phyloP scores from a whole-genome alignment of 92 coral and sea anemone species.

The Porites evermanni region DNA sequence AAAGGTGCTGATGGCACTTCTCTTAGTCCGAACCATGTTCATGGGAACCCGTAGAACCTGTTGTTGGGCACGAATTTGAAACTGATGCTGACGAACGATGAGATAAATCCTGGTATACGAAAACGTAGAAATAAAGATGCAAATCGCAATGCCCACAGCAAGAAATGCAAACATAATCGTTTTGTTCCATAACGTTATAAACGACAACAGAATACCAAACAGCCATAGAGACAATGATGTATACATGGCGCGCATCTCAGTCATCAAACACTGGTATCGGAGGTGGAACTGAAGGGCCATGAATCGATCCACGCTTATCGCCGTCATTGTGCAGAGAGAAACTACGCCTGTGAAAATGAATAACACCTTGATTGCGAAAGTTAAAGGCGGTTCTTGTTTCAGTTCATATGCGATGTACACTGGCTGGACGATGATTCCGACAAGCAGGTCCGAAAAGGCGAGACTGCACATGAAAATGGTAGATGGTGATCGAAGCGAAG shows the following conservation, averaged over 20 bases:
- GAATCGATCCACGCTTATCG: conserved; percentile 30
- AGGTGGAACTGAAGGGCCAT: conserved; percentile 22
- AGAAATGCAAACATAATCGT: neutral
- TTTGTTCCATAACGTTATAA: neutral
- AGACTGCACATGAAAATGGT: conserved; percentile 14
- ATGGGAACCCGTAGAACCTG: neutral
- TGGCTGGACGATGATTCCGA: conserved; percentile 17
- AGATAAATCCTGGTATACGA: conserved; percentile 11
- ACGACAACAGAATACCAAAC: neutral
- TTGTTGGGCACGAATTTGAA: conserved; percentile 6
- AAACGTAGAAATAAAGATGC: neutral
- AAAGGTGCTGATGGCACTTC: neutral
- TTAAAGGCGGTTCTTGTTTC: neutral
- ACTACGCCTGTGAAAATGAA: neutral
- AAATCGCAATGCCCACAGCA: neutral
- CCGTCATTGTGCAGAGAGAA: conserved; percentile 27
- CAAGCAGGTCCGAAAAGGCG: conserved; percentile 27
- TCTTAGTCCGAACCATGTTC: neutral
- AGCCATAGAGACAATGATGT: conserved; percentile 4
- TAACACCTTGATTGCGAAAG: neutral
- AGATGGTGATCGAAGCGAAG: conserved; percentile 20
- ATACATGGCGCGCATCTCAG: neutral
- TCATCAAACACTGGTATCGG: neutral
- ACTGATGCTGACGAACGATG: conserved; percentile 20
- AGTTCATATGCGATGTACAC: conserved; percentile 15